Conservation (phyloP, 2,888 invertebrate genomes). For the Cloeon dipterum region DNA sequence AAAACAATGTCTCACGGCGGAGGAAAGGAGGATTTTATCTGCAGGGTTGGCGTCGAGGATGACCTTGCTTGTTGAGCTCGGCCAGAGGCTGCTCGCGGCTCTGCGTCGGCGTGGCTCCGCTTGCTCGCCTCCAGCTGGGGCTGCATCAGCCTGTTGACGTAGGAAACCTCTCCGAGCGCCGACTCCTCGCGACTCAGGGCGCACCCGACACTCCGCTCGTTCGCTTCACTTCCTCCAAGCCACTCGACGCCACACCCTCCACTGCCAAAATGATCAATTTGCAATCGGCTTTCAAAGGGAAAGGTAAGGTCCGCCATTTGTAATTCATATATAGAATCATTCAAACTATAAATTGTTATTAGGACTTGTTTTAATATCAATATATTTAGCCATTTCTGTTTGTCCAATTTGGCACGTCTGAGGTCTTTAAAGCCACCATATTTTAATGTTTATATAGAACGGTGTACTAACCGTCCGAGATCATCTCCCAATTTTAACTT, state of each 20-base stretch:
- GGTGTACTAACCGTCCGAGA: too few relatives aligned
- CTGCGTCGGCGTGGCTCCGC: conserved; percentile 10
- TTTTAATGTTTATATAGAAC: too few relatives aligned
- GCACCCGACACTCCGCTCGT: conserved; percentile 19
- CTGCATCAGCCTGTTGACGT: conserved; percentile 13
- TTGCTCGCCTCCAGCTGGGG: background rate
- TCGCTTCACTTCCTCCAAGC: conserved; percentile 23
- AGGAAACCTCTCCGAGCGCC: conserved; percentile 23
- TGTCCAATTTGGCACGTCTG: too few relatives aligned
- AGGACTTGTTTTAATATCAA: too few relatives aligned
- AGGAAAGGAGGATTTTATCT: conserved; percentile 50
- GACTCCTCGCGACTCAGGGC: conserved; percentile 33
- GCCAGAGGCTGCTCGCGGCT: conserved; percentile 53
- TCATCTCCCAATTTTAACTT: too few relatives aligned
- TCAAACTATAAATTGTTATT: too few relatives aligned
- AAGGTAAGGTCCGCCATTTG: too few relatives aligned
- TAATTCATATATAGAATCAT: too few relatives aligned
- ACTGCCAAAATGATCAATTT: conserved; percentile 48
- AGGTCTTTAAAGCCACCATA: too few relatives aligned
- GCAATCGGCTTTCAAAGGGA: too few relatives aligned
- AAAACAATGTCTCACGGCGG: conserved; percentile 31
- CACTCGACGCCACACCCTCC: conserved; percentile 45
- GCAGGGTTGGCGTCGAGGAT: conserved; percentile 25
- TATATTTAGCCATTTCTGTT: too few relatives aligned
- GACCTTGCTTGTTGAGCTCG: conserved; percentile 28